These are phyloP conservation scores for Notamacropus eugenii DNA, from an alignment of 2,797 vertebrate species.

Conservation along the genomic window DNA sequence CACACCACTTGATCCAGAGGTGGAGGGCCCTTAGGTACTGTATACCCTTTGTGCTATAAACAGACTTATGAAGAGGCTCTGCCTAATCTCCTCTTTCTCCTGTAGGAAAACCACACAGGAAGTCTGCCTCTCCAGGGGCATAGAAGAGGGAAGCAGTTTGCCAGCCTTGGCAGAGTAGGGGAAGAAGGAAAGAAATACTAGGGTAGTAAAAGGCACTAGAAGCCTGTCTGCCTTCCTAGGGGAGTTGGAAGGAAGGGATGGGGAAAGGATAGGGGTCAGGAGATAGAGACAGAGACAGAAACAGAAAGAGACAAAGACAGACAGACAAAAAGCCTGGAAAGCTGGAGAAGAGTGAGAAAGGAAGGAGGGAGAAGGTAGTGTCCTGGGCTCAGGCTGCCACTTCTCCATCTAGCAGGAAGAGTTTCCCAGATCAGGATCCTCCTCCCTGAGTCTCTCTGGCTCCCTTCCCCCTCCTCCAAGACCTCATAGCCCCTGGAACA, in stretches of 20 bases:
- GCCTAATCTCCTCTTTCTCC: background rate
- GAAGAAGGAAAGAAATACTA: background rate
- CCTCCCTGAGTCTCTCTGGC: background rate
- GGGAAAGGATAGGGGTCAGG: background rate
- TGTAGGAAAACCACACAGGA: slow-evolving; percentile 6
- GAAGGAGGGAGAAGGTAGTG: background rate
- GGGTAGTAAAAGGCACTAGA: background rate
- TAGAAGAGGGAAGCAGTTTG: background rate
- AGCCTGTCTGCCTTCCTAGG: background rate
- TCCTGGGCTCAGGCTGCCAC: background rate
- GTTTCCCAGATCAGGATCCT: background rate
- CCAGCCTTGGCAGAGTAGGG: background rate
- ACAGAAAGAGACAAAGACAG: background rate
- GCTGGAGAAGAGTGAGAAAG: background rate
- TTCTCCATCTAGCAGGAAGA: background rate
- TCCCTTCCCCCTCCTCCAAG: background rate
- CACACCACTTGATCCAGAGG: background rate
- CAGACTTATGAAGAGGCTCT: background rate
- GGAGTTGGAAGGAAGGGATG: background rate
- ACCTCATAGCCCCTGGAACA: background rate
- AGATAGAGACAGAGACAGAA: background rate
- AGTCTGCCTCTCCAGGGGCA: background rate
- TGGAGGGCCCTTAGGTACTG: background rate
- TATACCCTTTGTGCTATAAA: background rate
- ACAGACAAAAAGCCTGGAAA: background rate